These are phyloP conservation scores for Cariama cristata DNA, from an alignment of 2,113 vertebrate species.

Conservation along the genomic window DNA sequence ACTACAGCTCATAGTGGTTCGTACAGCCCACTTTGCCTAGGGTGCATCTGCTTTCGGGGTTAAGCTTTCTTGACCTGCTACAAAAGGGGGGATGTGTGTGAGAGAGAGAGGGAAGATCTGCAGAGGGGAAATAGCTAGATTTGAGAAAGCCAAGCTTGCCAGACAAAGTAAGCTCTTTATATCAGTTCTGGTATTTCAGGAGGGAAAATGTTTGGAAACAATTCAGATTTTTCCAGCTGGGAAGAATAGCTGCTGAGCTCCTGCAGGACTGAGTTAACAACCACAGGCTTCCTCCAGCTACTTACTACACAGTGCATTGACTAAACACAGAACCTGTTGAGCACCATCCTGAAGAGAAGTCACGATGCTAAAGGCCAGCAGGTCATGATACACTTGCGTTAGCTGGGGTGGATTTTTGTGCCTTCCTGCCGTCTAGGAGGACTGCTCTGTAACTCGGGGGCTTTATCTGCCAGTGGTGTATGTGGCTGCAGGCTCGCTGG, in stretches of 20 bases:
- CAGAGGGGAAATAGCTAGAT: neutral
- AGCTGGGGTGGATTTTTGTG: neutral
- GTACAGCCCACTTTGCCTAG: neutral
- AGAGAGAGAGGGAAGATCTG: neutral
- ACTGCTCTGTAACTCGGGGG: neutral
- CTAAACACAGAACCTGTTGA: fast-evolving
- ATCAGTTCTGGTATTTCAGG: neutral
- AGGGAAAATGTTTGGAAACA: neutral
- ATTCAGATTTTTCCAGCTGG: slow-evolving; percentile 1
- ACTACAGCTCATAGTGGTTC: neutral
- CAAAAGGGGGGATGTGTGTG: fast-evolving
- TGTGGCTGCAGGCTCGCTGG: neutral
- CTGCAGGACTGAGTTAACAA: neutral
- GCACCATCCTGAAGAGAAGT: neutral
- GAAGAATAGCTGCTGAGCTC: neutral
- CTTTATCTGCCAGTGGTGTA: neutral
- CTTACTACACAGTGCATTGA: neutral
- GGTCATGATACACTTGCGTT: neutral
- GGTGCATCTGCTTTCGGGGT: neutral
- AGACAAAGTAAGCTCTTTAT: neutral
- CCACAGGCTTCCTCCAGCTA: neutral
- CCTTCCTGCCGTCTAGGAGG: neutral
- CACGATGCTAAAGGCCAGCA: neutral
- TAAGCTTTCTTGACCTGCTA: neutral
- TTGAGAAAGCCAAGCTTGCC: neutral